Evolutionary conservation across 2,113 vertebrate species (phyloP).

Genomic region (Oceanites oceanicus): DNA sequence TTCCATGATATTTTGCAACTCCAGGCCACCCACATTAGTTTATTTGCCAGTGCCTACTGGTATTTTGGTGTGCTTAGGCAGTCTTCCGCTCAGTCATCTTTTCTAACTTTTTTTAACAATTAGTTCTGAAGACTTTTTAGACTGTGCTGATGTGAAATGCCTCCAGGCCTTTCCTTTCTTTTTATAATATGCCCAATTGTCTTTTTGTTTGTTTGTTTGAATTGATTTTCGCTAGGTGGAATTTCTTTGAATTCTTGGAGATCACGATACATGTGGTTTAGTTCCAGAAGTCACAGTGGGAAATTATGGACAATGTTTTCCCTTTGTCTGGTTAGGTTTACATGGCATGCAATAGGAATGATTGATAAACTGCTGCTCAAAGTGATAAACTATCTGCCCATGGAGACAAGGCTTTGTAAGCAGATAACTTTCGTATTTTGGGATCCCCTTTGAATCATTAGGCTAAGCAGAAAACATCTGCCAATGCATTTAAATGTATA

Average conservation of each 20-base stretch:
- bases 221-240: not conserved
- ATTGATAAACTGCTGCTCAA: not conserved
- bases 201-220: not conserved
- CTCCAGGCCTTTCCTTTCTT: not conserved
- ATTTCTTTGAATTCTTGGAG: not conserved
- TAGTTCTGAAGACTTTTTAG: not conserved
- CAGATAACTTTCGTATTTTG: not conserved
- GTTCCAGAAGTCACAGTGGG: not conserved
- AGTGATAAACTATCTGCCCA: not conserved
- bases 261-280: fast-evolving
- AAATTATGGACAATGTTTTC: not conserved
- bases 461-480: not conserved
- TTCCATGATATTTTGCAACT: not conserved
- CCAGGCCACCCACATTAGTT: not conserved
- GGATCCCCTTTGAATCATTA: not conserved
- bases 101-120: not conserved
- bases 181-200: not conserved
- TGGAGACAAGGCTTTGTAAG: not conserved
- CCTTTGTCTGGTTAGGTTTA: not conserved
- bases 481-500: not conserved
- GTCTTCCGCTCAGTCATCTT: not conserved
- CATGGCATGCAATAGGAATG: not conserved
- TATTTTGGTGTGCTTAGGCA: not conserved
- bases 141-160: not conserved
- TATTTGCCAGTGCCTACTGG: not conserved